Evolutionary conservation across 2,113 vertebrate genomes (phyloP).

Genomic region (Carassius gibelio): DNA sequence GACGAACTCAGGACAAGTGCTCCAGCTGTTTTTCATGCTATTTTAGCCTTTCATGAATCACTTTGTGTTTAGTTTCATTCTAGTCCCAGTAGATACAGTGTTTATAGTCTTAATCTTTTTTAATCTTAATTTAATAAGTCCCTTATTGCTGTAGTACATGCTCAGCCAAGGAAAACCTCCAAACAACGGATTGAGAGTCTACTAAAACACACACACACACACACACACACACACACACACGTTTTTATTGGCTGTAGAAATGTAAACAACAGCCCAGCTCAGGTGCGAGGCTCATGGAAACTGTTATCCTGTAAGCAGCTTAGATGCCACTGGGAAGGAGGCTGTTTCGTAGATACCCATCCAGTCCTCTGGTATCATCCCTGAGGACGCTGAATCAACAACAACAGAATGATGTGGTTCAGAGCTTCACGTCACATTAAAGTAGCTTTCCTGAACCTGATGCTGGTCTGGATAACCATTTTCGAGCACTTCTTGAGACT

Average conservation of each 20-base stretch:
- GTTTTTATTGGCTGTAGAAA: conserved; percentile 19
- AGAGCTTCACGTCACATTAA: neutral
- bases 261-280: conserved; percentile 6
- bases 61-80: neutral
- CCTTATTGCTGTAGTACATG: neutral
- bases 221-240: neutral
- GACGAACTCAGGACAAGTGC: neutral
- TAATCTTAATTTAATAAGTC: neutral
- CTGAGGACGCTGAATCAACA: conserved; percentile 11
- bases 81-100: neutral
- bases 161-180: neutral
- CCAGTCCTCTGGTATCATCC: conserved; percentile 16
- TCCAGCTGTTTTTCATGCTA: neutral
- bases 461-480: neutral
- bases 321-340: neutral
- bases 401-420: conserved; percentile 1
- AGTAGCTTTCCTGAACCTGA: neutral
- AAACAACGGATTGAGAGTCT: neutral
- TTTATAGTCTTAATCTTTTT: neutral
- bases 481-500: neutral
- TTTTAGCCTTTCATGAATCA: neutral
- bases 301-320: conserved; percentile 42
- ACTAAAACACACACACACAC: neutral
- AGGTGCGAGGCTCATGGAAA: conserved; percentile 43
- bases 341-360: conserved; percentile 2